Conservation (phyloP, 2,113 vertebrate genomes). For the Phodopus roborovskii region DNA sequence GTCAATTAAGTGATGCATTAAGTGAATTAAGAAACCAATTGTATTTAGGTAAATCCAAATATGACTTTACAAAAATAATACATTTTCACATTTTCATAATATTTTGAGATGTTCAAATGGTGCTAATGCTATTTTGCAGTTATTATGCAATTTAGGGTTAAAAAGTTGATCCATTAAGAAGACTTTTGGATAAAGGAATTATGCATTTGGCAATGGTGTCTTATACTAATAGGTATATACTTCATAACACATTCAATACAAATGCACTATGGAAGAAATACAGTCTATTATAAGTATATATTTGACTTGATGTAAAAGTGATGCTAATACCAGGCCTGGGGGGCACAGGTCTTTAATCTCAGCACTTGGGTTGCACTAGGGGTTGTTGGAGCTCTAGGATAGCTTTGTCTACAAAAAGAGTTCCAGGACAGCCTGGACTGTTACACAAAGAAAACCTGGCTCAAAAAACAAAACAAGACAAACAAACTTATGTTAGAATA, state of each 20-base stretch:
- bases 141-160: constrained; percentile 17
- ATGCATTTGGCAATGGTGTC: background rate
- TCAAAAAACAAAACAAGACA: background rate
- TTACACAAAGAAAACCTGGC: background rate
- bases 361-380: background rate
- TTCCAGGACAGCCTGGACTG: background rate
- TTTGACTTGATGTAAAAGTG: background rate
- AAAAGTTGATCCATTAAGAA: constrained; percentile 51
- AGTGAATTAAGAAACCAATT: background rate
- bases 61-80: constrained; percentile 4
- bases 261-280: constrained; percentile 13
- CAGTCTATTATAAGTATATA: background rate
- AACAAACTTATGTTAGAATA: background rate
- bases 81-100: constrained; percentile 10
- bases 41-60: background rate
- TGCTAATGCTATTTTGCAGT: background rate
- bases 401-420: background rate
- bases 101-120: constrained; percentile 20
- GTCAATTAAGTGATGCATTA: background rate
- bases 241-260: background rate
- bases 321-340: background rate
- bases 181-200: constrained; percentile 5
- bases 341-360: background rate
- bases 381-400: background rate
- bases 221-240: background rate